phyloP scores from a whole-genome alignment of 2,113 vertebrate genomes.

The Rhinopomastus cyanomelas region DNA sequence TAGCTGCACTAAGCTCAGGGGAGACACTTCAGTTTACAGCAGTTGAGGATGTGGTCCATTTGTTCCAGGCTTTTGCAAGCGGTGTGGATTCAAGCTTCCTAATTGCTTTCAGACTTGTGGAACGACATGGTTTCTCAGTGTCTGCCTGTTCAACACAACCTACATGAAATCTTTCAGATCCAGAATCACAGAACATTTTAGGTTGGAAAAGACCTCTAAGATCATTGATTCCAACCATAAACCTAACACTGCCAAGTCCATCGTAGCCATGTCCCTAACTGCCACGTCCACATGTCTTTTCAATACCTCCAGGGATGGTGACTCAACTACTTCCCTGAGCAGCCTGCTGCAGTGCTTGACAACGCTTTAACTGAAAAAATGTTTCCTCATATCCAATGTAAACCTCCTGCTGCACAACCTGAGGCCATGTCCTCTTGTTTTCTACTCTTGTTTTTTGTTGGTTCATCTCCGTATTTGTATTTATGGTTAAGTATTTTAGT shows the following conservation, averaged over 20 bases:
- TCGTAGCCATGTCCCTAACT: neutral
- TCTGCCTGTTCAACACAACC: neutral
- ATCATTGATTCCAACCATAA: neutral
- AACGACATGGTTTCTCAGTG: neutral
- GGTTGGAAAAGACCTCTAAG: neutral
- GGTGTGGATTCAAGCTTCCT: neutral
- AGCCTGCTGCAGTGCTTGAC: neutral
- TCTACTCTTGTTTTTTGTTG: neutral
- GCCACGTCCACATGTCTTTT: rapidly evolving
- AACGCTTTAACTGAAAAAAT: neutral
- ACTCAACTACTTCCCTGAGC: neutral
- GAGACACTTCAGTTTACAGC: neutral
- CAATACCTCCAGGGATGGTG: neutral
- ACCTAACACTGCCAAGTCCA: neutral
- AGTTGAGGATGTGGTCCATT: neutral
- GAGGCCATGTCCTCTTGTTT: neutral
- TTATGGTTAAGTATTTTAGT: neutral
- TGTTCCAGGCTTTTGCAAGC: neutral
- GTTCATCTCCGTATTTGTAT: neutral
- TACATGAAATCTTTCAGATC: neutral
- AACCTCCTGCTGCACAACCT: neutral
- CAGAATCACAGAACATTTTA: neutral
- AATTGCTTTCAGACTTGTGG: neutral
- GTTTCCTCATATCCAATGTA: neutral
- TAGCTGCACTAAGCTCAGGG: neutral